Evolutionary conservation across 2,888 invertebrate species (phyloP), one percentile per base, ranked within the genome.

Genomic region (Celastrina argiolus): DNA sequence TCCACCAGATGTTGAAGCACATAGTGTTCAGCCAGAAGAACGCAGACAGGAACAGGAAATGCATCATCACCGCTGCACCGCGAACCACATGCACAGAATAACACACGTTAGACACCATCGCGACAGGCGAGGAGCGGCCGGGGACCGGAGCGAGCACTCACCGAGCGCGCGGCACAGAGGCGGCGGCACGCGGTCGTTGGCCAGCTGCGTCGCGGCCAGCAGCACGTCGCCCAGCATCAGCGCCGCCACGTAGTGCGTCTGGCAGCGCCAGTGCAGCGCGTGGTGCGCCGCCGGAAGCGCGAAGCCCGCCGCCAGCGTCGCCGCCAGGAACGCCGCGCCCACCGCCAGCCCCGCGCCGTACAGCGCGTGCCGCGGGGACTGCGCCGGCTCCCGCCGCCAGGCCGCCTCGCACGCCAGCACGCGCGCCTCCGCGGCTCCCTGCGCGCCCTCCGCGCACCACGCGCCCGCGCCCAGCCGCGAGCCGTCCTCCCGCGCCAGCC

Each of bases 1-100:
- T 97, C 97, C 97, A 97, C 96, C 97, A 97, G 83, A 97, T 96
- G 91, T 97, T 97, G 92, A 97, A 97, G 87, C 97, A 97, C 97
- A 97, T 97, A 70, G 97, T 96, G 87, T 97, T 97, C 63, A 97
- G 93, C 97, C 97, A 97, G 87, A 97, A 97, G 93, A 97, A 97
- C 69, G 97, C 96, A 39, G 97, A 95, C 84, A 97, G 92, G 86
- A 97, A 97, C 87, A 96, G 94, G 92, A 97, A 97, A 81, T 97
- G 97, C 93, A 97, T 96, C 76, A 94, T 91, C 74, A 96, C 94
- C 70, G 97, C 97, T 94, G 93, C 74, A 63, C 66, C 68, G 93
- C 73, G 93, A 69, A 74, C 70, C 78, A 74, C 74, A 77, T 74
- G 73, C 65, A 72, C 70, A 74, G 58, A 71, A 68, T 56, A 67